A percentile compares a stretch with the other conserved stretches of the same genome.
Evolutionary conservation across 2,888 invertebrate species (phyloP).

Genomic region (Gymnoscelis rufifasciata): DNA sequence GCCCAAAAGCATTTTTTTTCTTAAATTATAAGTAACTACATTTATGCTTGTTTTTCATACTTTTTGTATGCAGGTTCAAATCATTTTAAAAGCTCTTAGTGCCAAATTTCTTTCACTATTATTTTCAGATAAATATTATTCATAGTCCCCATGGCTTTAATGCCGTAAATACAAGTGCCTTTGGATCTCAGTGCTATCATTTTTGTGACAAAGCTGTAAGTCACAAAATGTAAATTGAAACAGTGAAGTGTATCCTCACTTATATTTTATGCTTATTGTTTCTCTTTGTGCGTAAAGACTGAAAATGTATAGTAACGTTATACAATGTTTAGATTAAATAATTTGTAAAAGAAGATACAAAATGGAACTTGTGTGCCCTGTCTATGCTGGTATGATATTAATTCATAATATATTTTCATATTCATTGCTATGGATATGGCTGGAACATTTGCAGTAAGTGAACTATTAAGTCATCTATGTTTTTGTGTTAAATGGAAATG

Average conservation of each 20-base stretch:
- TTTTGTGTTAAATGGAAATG: slow-evolving; percentile 1
- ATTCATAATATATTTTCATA: slow-evolving; percentile 23
- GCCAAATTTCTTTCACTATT: slow-evolving; percentile 30
- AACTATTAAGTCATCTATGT: slow-evolving; percentile 6
- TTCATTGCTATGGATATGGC: slow-evolving; percentile 29
- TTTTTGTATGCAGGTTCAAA: slow-evolving; percentile 15
- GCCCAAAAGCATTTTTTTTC: slow-evolving; percentile 46
- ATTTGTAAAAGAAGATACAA: slow-evolving; percentile 47
- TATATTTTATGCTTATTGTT: slow-evolving; percentile 42
- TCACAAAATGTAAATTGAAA: slow-evolving; percentile 28
- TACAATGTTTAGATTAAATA: slow-evolving; percentile 51
- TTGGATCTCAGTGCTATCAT: slow-evolving; percentile 40
- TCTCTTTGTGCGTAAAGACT: slow-evolving; percentile 55
- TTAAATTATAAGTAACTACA: slow-evolving; percentile 7
- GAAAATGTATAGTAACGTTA: slow-evolving; percentile 60
- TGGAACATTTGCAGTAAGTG: slow-evolving; percentile 28
- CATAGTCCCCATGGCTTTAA: slow-evolving; percentile 33
- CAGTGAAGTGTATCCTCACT: slow-evolving; percentile 30
- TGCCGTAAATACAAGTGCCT: slow-evolving; percentile 61
- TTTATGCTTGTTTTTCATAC: slow-evolving; percentile 9
- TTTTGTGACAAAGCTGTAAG: slow-evolving; percentile 48
- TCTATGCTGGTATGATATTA: slow-evolving; percentile 37
- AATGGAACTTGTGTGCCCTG: slow-evolving; percentile 47
- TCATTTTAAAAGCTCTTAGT: slow-evolving; percentile 22
- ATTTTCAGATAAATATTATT: slow-evolving; percentile 13